A percentile compares a stretch with the other conserved stretches of the same genome.
phyloP scores from a whole-genome alignment of 2,888 invertebrate genomes.

The Scaptodrosophila latifasciaeformis region DNA sequence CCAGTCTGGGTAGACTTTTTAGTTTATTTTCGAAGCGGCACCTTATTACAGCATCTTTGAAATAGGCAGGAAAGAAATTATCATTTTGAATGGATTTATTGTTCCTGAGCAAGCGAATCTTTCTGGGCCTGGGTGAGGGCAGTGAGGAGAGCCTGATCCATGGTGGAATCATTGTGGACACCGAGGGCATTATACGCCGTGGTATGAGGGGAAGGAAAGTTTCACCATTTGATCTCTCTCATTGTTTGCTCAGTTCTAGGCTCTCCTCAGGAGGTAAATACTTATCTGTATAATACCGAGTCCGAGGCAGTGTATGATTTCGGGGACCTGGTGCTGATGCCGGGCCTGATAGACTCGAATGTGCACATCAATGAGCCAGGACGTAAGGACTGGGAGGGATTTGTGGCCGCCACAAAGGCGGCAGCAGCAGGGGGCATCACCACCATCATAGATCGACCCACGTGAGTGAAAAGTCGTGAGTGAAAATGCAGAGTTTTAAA shows the following conservation, averaged over 20 bases:
- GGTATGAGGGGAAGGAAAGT: slow-evolving; percentile 32
- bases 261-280: slow-evolving; percentile 75
- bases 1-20: not conserved
- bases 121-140: slow-evolving; percentile 76
- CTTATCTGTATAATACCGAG: slow-evolving; percentile 75
- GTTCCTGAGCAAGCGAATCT: slow-evolving; percentile 75
- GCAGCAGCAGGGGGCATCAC: slow-evolving; percentile 85
- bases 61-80: not conserved
- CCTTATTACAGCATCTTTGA: not conserved
- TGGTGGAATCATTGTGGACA: slow-evolving; percentile 79
- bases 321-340: slow-evolving; percentile 78
- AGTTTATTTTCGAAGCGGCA: slow-evolving; percentile 8
- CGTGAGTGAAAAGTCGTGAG: slow-evolving; percentile 77
- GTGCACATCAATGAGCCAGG: slow-evolving; percentile 86
- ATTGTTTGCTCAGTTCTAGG: slow-evolving; percentile 72
- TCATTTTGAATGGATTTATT: slow-evolving; percentile 70
- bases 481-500: not conserved
- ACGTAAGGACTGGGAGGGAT: slow-evolving; percentile 83
- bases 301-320: slow-evolving; percentile 78
- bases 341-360: slow-evolving; percentile 83
- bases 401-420: slow-evolving; percentile 81
- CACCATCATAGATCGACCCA: slow-evolving; percentile 83
- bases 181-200: slow-evolving; percentile 77
- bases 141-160: slow-evolving; percentile 74
- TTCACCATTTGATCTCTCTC: too few species aligned